Percentiles rank a stretch among this genome's conserved stretches.
These are phyloP conservation scores for Neogobius melanostomus DNA, from an alignment of 2,113 vertebrate species.

Conservation along the genomic window DNA sequence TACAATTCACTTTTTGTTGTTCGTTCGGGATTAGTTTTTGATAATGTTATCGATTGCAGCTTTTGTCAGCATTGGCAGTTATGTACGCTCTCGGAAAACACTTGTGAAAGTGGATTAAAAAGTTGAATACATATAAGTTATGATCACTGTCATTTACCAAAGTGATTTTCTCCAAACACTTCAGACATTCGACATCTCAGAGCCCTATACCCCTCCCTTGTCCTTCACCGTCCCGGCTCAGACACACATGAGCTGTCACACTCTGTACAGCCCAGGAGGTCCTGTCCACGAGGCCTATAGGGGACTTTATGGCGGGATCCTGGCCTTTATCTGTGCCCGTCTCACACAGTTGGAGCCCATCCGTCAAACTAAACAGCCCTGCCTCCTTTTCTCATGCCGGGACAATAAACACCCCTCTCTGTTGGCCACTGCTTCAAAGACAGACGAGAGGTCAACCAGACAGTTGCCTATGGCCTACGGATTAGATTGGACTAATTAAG, in stretches of 20 bases:
- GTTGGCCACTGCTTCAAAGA: constrained; percentile 55
- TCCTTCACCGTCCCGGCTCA: background rate
- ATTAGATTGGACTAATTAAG: constrained; percentile 6
- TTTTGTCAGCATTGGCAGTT: too few relatives aligned
- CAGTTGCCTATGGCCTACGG: constrained; percentile 3
- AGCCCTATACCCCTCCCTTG: background rate
- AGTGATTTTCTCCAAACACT: background rate
- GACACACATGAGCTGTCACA: constrained; percentile 6
- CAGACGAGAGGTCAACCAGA: constrained; percentile 57
- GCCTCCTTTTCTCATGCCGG: constrained; percentile 59
- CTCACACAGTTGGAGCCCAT: constrained; percentile 64
- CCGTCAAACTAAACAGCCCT: constrained; percentile 59
- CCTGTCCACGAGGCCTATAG: constrained; percentile 16
- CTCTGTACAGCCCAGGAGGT: constrained; percentile 6
- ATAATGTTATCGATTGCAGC: too few relatives aligned
- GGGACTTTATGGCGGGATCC: constrained; percentile 51
- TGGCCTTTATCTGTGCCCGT: constrained; percentile 49
- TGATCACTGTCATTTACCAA: background rate
- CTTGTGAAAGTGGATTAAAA: too few relatives aligned
- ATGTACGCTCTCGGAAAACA: too few relatives aligned
- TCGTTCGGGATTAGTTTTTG: too few relatives aligned
- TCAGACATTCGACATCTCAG: background rate
- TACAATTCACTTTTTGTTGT: background rate
- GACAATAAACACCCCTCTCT: constrained; percentile 69
- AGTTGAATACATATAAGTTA: too few relatives aligned